A percentile compares a stretch with the other conserved stretches of the same genome.
These are phyloP conservation scores for Melipona quadrifasciata DNA, from an alignment of 1,140 invertebrate species.

Conservation along the genomic window DNA sequence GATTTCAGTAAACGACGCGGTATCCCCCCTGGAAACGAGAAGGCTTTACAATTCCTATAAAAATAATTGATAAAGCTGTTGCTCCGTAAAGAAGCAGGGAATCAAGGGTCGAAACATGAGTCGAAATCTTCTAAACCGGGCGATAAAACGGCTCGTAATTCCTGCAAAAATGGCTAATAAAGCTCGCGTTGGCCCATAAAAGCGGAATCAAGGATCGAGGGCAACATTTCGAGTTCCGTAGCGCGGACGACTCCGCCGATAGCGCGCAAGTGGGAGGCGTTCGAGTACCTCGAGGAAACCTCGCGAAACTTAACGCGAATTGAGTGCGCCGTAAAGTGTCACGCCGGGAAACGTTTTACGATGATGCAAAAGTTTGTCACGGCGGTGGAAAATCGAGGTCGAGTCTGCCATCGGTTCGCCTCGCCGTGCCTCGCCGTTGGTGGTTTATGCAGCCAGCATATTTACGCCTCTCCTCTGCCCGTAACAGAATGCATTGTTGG, in stretches of 20 bases:
- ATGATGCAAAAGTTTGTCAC: constrained; percentile 51
- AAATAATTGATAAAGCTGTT: too few relatives aligned
- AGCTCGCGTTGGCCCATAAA: constrained; percentile 12
- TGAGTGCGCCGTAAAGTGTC: constrained; percentile 55
- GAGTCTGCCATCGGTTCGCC: constrained; percentile 50
- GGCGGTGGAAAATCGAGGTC: constrained; percentile 63
- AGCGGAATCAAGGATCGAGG: not conserved
- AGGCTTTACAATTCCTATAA: too few relatives aligned
- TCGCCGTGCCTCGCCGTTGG: constrained; percentile 61
- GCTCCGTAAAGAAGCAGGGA: too few relatives aligned
- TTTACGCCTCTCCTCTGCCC: constrained; percentile 69
- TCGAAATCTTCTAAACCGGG: too few relatives aligned
- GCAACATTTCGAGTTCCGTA: not conserved
- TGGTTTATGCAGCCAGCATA: constrained; percentile 67
- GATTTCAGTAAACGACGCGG: constrained; percentile 4
- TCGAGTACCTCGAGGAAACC: constrained; percentile 47
- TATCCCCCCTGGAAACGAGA: not conserved
- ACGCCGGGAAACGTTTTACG: constrained; percentile 40
- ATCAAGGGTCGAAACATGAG: too few relatives aligned
- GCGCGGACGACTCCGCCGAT: not conserved
- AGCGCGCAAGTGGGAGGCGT: not conserved
- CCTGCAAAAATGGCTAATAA: not conserved
- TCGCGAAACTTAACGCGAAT: constrained; percentile 48
- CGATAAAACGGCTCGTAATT: too few relatives aligned
- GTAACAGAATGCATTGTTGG: constrained; percentile 64